A percentile compares a stretch with the other conserved stretches of the same genome.
These are phyloP conservation scores for Heliconius eleuchia DNA, from an alignment of 1,140 invertebrate species.

Conservation along the genomic window DNA sequence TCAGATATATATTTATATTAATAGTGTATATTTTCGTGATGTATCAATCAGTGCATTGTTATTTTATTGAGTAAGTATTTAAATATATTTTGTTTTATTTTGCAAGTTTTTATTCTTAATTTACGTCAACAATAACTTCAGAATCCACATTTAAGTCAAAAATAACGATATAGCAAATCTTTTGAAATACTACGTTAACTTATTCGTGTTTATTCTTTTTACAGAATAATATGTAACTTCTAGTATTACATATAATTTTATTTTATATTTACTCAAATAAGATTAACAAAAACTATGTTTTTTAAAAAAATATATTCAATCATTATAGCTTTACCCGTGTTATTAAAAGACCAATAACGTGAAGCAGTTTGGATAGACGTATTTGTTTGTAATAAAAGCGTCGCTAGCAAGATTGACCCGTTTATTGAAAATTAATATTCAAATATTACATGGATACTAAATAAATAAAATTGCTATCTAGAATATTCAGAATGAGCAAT, in stretches of 20 bases:
- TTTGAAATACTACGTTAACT: no score
- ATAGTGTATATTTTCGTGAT: conserved; percentile 45
- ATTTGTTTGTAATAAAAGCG: conserved; percentile 3
- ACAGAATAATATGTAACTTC: no score
- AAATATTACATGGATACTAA: background rate
- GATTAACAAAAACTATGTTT: no score
- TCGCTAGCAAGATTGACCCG: background rate
- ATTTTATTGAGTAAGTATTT: conserved; percentile 30
- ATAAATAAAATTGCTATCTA: background rate
- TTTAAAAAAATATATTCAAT: no score
- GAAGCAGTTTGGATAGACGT: background rate
- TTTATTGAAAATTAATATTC: conserved; percentile 4
- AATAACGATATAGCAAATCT: no score
- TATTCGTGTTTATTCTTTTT: no score
- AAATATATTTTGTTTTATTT: background rate
- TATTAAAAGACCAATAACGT: background rate
- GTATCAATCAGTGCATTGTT: conserved; percentile 18
- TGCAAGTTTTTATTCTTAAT: no score
- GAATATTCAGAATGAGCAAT: background rate
- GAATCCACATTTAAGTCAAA: no score
- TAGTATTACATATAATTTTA: no score
- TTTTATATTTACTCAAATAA: no score
- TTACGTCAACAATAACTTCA: no score
- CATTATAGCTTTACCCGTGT: no score
- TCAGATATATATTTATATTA: conserved; percentile 59